Evolutionary conservation across 2,113 vertebrate species (phyloP), one percentile per base, ranked within the genome.

Genomic region (Eulacestoma nigropectus): DNA sequence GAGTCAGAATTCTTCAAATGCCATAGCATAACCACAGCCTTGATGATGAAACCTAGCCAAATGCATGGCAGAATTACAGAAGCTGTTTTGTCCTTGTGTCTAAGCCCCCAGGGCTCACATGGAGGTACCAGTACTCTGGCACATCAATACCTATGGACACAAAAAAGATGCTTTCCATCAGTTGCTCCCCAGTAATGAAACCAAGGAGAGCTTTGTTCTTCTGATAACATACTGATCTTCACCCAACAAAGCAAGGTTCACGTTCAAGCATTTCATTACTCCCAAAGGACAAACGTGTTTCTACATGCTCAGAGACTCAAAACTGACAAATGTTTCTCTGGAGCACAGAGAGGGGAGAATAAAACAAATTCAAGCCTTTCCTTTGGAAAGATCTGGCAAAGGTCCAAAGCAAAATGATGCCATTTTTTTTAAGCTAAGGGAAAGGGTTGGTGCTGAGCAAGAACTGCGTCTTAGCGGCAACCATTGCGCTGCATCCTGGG

Each of bases 1-100:
- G 33, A 87, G 60, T 82, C 78, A 72, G 49, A 92, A 89, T 89
- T 89, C 77, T 87, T 84, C 57, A 89, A 70, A 87, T 49, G 53
- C 62, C 3, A 3, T 20, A 73, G 69, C 41, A 64, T 25, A 93
- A 74, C 50, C 41, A 65, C 63, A 87, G 64, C 73, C 53, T 60
- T 73, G 25, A 73, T 0, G 1, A 68, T 10, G 49, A 89, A 94
- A 49, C 17, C 19, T 4, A 9, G 42, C 49, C 78, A 79, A 86
- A 72, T 0, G 5, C 30, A 72, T 30, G 42, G 53, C 23, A 63
- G 72, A 75, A 89, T 76, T 68, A 64, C 6, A 19, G 72, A 46
- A 89, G 41, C 19, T 8, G 1, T 52, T 64, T 41, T 5, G 6
- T 35, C 35, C n/a, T 53, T 26, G 10, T n/a, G 25, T 9, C 46